Conservation (phyloP, 2,113 vertebrate genomes). For the Ursus arctos region DNA sequence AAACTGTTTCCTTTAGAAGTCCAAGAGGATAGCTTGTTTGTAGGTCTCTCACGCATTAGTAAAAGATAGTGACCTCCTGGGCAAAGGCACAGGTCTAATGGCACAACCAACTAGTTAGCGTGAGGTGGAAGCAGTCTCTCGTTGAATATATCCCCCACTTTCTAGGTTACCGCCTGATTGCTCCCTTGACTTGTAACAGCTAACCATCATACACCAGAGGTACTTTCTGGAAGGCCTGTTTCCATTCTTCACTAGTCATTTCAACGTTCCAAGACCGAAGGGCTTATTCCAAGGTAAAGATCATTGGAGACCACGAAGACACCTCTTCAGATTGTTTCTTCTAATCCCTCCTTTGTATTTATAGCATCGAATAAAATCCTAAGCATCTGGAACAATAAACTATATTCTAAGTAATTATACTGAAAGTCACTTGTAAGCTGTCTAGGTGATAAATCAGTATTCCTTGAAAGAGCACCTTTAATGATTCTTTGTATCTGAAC, state of each 20-base stretch:
- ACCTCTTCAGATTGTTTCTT: not conserved
- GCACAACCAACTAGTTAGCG: not conserved
- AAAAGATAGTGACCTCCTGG: not conserved
- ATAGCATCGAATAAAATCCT: not conserved
- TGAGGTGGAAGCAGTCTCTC: not conserved
- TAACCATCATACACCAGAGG: not conserved
- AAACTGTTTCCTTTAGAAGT: not conserved
- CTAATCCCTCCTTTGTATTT: not conserved
- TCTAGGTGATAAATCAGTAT: not conserved
- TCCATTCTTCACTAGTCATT: not conserved
- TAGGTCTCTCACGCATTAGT: not conserved
- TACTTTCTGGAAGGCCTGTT: not conserved
- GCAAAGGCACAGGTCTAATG: not conserved
- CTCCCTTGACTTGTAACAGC: not conserved
- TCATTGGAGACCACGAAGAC: fast-evolving
- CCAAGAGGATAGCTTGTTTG: not conserved
- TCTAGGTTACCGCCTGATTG: not conserved
- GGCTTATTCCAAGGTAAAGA: not conserved
- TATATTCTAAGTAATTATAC: not conserved
- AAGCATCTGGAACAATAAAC: not conserved
- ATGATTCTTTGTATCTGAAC: not conserved
- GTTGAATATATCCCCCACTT: not conserved
- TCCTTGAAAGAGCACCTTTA: not conserved
- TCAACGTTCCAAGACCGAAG: not conserved
- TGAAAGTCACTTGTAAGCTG: not conserved